Base-by-base conservation (phyloP, 2,797 vertebrate species). In the Limnodromus scolopaceus region DNA sequence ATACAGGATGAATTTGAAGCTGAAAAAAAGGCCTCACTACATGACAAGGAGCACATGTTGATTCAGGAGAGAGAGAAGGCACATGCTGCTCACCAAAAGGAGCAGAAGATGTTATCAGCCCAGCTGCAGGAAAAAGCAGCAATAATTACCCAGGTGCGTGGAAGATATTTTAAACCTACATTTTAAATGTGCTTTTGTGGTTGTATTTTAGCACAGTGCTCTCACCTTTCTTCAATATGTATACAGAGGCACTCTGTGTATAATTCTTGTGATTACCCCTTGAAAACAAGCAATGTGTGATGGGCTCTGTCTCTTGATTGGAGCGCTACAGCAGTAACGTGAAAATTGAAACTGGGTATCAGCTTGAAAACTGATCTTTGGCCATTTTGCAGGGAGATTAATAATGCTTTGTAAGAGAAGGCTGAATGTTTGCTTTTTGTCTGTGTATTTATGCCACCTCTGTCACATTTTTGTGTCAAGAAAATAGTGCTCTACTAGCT, bases 111-210 rank as follows among this genome's bases (percentile, higher is more conserved):
- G 61, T 97, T 99, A 60, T 98, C 97, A 38, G 81, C 91, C 34
- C 98, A 98, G 87, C 98, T 99, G 24, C 98, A 98, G 89, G 98
- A 99, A 88, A 98, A 98, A 25, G 97, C 97, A n/a, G 82, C 94
- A 57, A 93, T 98, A 39, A 98, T 98, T 53, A 94, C 94, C 51
- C 98, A 99, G 99, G 99, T 99, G 94, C 0, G 84, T 66, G 54
- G 48, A 60, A 90, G 30, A 41, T 20, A 63, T 7, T 77, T 89
- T 25, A 60, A 84, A 46, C 1, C 15, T 74, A n/a, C 16, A 11
- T 57, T 84, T 91, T 36, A 83, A 57, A 49, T 48, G 4, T 10
- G 2, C 10, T 34, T 46, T 74, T 60, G 18, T n/a, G n/a, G 3
- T 25, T 77, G 3, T 30, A 5, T 79, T 85, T 85, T 60, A 70